A percentile compares a stretch with the other conserved stretches of the same genome.
These are phyloP conservation scores for Netelia virgata DNA, from an alignment of 2,888 invertebrate genomes.

Conservation along the genomic window DNA sequence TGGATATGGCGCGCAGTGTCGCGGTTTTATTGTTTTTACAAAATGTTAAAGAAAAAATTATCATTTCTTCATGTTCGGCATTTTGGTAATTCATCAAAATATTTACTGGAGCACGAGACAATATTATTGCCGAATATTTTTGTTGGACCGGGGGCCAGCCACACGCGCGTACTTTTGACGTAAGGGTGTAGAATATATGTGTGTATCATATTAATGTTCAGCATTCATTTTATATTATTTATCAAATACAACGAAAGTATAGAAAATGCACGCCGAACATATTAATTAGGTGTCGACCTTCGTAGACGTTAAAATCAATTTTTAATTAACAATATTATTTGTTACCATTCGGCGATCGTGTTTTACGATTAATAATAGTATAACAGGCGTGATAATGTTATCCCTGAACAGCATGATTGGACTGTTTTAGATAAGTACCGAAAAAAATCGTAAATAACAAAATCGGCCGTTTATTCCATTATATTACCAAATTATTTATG, in stretches of 20 bases:
- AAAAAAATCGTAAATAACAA: constrained; percentile 1
- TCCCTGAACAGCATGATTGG: too few relatives aligned
- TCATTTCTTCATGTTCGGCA: too few relatives aligned
- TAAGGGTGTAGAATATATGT: constrained; percentile 8
- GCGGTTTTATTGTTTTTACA: not conserved
- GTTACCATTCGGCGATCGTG: too few relatives aligned
- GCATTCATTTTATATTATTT: not conserved
- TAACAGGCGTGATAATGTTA: too few relatives aligned
- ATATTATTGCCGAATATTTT: too few relatives aligned
- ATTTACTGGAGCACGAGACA: too few relatives aligned
- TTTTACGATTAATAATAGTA: too few relatives aligned
- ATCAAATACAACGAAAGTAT: not conserved
- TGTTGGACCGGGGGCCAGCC: too few relatives aligned
- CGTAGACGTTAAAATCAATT: not conserved
- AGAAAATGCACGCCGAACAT: not conserved
- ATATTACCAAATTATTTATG: constrained; percentile 1
- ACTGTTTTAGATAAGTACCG: not conserved
- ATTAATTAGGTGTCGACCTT: not conserved
- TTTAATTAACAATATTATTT: too few relatives aligned
- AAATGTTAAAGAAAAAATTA: constrained; percentile 19
- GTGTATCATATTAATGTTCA: constrained; percentile 8
- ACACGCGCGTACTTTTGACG: too few relatives aligned
- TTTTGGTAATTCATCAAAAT: too few relatives aligned
- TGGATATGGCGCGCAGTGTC: not conserved
- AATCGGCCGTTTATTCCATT: not conserved